These are phyloP conservation scores for Fukomys damarensis DNA, from an alignment of 2,113 vertebrate species.

Conservation along the genomic window DNA sequence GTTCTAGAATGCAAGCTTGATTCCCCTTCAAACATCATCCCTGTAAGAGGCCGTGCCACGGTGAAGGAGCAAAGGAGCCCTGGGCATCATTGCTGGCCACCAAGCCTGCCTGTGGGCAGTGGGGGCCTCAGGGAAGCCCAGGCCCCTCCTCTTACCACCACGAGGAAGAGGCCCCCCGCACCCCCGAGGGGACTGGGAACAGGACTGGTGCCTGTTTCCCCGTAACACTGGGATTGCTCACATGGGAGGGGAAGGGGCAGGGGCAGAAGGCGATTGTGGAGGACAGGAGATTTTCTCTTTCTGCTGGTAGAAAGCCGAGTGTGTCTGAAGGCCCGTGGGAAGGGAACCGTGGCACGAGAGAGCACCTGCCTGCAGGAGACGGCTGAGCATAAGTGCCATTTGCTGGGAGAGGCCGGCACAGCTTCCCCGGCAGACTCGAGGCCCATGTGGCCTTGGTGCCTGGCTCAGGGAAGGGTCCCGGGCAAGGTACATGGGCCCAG, in stretches of 20 bases:
- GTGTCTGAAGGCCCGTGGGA: not conserved
- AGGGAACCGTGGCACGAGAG: not conserved
- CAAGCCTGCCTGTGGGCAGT: not conserved
- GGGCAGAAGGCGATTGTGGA: rapidly evolving
- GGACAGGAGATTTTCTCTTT: no score
- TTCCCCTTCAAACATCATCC: not conserved
- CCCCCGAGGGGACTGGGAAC: rapidly evolving
- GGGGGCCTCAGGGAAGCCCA: rapidly evolving
- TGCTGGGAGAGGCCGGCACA: not conserved
- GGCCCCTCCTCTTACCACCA: no score
- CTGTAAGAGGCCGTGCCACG: rapidly evolving
- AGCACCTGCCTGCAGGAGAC: rapidly evolving
- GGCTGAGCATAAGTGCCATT: no score
- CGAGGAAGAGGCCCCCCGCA: rapidly evolving
- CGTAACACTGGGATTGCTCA: rapidly evolving
- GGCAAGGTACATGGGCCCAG: not conserved
- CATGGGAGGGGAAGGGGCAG: not conserved
- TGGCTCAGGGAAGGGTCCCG: not conserved
- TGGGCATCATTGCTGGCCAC: rapidly evolving
- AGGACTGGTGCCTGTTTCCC: rapidly evolving
- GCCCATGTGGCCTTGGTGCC: not conserved
- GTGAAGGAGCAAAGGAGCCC: rapidly evolving
- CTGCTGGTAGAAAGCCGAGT: not conserved
- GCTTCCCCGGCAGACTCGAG: not conserved
- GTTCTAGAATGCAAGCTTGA: not conserved